Base-by-base conservation (phyloP, 1,140 invertebrate genomes). In the Drosophila virilis region DNA sequence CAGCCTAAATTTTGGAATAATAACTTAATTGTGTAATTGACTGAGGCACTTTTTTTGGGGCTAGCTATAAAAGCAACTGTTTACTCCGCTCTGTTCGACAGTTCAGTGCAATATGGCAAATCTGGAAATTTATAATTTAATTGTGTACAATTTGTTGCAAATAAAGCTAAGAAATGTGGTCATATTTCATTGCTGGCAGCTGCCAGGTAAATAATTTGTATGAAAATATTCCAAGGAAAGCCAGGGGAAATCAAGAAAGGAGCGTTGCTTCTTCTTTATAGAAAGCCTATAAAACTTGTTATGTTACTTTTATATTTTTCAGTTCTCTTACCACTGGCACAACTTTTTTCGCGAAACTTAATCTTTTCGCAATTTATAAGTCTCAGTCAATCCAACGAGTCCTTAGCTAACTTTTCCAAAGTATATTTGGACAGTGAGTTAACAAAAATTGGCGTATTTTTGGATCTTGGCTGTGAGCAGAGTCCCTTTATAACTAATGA, bases 121-220 rank as follows among this genome's bases (percentile, higher is more conserved):
- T 38, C 46, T 74, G 9, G 17, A 71, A 8, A 52, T 88, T 32
- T 89, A 48, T 40, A 73, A 80, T 33, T 61, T 92, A 12, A 79
- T 92, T 69, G 37, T 91, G 10, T 76, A 83, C 51, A 77, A 92
- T 78, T 77, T 92, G 42, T 43, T 91, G 38, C 61, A 91, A 46
- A 22, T 61, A 2, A 78, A 80, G 64, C 57, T 91, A 13, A 62
- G 43, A 13, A 74, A 59, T 78, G 65, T 81, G 1, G 57, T 80
- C 3, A 51, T 91, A 9, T 92, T 92, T 72, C 81, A 92, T 35
- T 92, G 91, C 38, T 91, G 88, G 84, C 46, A 69, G 7, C 2
- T 51, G 15, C n/a, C 48, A 33, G 77, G 83, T 88, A 50, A 66
- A 28, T 35, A n/a, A 10, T 37, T 12, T 38, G 37, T 1, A 2